phyloP scores from a whole-genome alignment of 2,797 vertebrate genomes.

The Eurystomus glaucurus region DNA sequence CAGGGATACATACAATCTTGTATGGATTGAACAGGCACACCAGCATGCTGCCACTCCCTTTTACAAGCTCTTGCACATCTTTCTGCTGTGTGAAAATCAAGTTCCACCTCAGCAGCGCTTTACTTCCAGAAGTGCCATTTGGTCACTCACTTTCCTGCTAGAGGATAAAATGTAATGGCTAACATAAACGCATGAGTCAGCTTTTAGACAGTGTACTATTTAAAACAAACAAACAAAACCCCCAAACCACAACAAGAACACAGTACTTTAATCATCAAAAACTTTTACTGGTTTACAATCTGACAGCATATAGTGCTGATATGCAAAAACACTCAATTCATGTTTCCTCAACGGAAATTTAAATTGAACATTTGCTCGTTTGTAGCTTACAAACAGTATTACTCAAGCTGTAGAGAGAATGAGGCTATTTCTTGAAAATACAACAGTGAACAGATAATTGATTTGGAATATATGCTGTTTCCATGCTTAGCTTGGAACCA shows the following conservation, averaged over 20 bases:
- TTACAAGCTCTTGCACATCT: background rate
- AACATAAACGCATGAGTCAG: fast-evolving
- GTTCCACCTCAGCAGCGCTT: fast-evolving
- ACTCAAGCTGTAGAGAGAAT: background rate
- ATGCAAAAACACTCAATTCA: background rate
- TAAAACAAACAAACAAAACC: background rate
- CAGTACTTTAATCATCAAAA: constrained; percentile 15
- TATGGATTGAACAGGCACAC: fast-evolving
- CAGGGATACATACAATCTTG: too few species aligned
- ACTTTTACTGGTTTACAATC: constrained; percentile 38
- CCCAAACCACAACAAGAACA: background rate
- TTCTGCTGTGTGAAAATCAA: background rate
- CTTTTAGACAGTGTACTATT: fast-evolving
- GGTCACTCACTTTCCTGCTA: background rate
- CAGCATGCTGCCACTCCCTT: background rate
- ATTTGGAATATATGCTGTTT: background rate
- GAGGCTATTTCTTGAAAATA: background rate
- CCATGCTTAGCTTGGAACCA: background rate
- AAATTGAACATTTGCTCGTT: background rate
- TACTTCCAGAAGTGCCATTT: background rate
- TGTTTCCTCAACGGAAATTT: constrained; percentile 48
- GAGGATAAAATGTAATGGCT: background rate
- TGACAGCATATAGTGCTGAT: constrained; percentile 42
- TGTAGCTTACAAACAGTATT: constrained; percentile 56
- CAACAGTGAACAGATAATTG: constrained; percentile 10